Base-by-base conservation (phyloP, 2,888 invertebrate genomes). In the Phrixothrix hirtus region DNA sequence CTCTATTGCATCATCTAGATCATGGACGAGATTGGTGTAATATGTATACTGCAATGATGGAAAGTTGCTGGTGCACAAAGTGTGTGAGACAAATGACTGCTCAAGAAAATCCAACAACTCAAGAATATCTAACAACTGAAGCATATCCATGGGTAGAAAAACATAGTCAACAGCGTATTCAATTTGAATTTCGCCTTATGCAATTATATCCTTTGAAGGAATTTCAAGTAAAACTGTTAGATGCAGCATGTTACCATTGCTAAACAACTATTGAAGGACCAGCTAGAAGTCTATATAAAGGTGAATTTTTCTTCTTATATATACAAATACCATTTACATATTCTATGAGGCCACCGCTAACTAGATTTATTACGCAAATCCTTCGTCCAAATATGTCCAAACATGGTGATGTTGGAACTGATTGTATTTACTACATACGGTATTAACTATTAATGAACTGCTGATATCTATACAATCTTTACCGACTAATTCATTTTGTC, bases 351-450 rank as follows among this genome's bases (percentile, higher is more conserved):
- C 95, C 96, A 10, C 95, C 96, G 0, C 86, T 89, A 47, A 94
- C 95, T 1, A 82, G 94, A 12, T 96, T 96, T 78, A 81, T 95
- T 54, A 95, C 95, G 0, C 91, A 90, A 75, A 91, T 96, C 63
- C 84, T 94, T 66, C 96, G 96, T 78, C 95, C 95, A 4, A 96
- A 96, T 78, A 89, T 96, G 45, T 94, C 93, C 1, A 83, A 95
- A 0, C 95, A 96, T 75, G 95, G 95, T 1, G 95, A 95, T 77
- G 92, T 96, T 37, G 95, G 96, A 50, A 89, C 96, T 59, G 95
- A 96, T 78, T 93, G 92, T 6, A 92, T 96, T 63, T 91, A 92
- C 67, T 92, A 94, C 77, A 95, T 95, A 78, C 96, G 95, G 95
- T 93, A 1, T 78, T 95, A 58, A 95, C 95, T 31, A 87, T 95